Conservation (phyloP, 2,888 invertebrate genomes). For the Tryphoninae sp. region DNA sequence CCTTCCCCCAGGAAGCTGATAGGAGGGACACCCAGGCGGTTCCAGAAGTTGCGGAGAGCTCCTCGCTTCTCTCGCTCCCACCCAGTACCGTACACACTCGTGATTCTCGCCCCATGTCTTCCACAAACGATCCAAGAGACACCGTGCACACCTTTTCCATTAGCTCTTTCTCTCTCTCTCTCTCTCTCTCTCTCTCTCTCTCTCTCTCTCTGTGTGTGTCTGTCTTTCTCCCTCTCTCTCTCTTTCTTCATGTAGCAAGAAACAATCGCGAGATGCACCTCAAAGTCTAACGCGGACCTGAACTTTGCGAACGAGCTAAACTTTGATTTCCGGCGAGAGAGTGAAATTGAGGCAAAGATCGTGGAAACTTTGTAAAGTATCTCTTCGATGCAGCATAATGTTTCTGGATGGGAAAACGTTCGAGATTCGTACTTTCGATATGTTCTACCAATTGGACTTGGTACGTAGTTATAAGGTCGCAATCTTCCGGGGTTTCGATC, state of each 20-base stretch:
- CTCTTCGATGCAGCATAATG: background rate
- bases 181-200: too few relatives aligned
- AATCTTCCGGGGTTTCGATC: background rate
- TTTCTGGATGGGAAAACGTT: background rate
- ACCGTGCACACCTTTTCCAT: background rate
- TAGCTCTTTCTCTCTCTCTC: background rate
- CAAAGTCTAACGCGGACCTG: background rate
- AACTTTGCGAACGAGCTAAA: background rate
- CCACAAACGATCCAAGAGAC: background rate
- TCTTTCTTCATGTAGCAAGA: background rate
- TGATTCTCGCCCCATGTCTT: slow-evolving; percentile 19
- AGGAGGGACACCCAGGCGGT: slow-evolving; percentile 49
- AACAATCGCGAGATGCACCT: background rate
- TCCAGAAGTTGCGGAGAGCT: slow-evolving; percentile 22
- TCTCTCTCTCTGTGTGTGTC: background rate
- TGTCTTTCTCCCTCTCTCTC: background rate
- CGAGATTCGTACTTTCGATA: background rate
- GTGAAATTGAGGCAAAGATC: background rate
- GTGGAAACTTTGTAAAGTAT: background rate
- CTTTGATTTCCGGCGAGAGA: background rate
- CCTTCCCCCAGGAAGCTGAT: slow-evolving; percentile 55
- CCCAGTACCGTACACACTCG: slow-evolving; percentile 47
- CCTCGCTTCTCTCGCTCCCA: background rate
- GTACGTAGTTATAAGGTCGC: background rate
- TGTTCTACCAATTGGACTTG: background rate